phyloP scores from a whole-genome alignment of 2,888 invertebrate species.

The Elegia similella region DNA sequence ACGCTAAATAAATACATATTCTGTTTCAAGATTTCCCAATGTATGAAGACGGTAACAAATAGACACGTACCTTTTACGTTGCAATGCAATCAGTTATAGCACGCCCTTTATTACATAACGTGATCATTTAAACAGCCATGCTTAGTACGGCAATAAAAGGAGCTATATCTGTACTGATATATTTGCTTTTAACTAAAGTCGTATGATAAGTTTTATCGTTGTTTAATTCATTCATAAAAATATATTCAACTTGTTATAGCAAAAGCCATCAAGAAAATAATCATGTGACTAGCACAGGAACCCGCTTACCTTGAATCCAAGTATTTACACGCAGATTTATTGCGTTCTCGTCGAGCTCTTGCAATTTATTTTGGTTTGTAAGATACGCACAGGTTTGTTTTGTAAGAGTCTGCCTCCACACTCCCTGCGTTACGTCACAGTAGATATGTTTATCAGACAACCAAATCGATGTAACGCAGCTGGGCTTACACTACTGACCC shows the following conservation, averaged over 20 bases:
- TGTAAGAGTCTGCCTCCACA: conserved; percentile 55
- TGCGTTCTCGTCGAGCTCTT: conserved; percentile 37
- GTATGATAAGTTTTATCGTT: background rate
- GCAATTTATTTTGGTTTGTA: conserved; percentile 54
- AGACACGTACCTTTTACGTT: conserved; percentile 39
- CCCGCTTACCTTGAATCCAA: conserved; percentile 62
- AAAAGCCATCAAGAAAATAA: conserved; percentile 20
- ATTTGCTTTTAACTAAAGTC: background rate
- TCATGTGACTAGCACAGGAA: conserved; percentile 48
- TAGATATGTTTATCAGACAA: conserved; percentile 63
- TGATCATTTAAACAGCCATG: conserved; percentile 13
- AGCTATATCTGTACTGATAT: background rate
- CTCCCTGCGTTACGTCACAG: conserved; percentile 57
- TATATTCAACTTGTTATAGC: background rate
- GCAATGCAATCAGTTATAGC: conserved; percentile 28
- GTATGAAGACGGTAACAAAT: conserved; percentile 29
- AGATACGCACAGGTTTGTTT: conserved; percentile 51
- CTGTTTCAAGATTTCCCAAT: conserved; percentile 7
- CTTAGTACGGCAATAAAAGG: conserved; percentile 35
- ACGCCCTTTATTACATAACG: conserved; percentile 11
- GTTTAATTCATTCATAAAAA: background rate
- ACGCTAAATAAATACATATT: background rate
- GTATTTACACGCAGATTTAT: conserved; percentile 49
- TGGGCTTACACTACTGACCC: conserved; percentile 71
- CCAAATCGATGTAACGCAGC: conserved; percentile 60